Percentiles rank a stretch among this genome's conserved stretches.
Conservation (phyloP, 2,888 invertebrate species). For the Noctua janthe region DNA sequence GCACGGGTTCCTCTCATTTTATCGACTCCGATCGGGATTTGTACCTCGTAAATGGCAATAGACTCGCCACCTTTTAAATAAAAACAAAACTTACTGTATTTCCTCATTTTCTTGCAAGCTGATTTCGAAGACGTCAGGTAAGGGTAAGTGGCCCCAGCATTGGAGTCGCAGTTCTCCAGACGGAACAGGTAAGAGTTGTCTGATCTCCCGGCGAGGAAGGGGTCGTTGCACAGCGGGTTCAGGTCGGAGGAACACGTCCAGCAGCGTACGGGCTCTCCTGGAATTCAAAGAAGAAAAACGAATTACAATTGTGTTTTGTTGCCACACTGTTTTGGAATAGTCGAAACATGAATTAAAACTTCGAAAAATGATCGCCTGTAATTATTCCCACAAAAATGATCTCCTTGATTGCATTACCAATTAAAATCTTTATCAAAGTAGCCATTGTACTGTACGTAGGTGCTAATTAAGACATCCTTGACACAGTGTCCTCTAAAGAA, state of each 20-base stretch:
- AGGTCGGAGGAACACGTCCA: conserved; percentile 94
- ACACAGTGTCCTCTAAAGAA: background rate
- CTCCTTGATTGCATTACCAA: background rate
- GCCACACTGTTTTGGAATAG: background rate
- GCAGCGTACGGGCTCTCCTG: conserved; percentile 92
- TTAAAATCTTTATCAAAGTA: conserved; percentile 12
- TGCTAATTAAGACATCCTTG: conserved; percentile 31
- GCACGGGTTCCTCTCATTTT: background rate
- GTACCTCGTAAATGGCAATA: background rate
- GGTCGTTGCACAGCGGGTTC: conserved; percentile 93
- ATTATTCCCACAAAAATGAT: background rate
- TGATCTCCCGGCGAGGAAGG: conserved; percentile 91
- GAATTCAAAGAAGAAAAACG: conserved; percentile 73
- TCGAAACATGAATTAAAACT: background rate
- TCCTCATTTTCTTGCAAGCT: conserved; percentile 94
- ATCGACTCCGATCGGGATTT: background rate
- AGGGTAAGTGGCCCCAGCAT: conserved; percentile 86
- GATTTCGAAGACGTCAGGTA: conserved; percentile 89
- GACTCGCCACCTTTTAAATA: background rate
- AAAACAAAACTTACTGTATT: conserved; percentile 91
- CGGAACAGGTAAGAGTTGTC: conserved; percentile 86
- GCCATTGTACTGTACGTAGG: background rate
- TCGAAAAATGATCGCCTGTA: background rate
- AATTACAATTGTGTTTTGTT: conserved; percentile 12
- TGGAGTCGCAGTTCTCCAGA: conserved; percentile 88